These are phyloP conservation scores for Dendrolimus pini DNA, from an alignment of 2,888 invertebrate genomes.

Conservation along the genomic window DNA sequence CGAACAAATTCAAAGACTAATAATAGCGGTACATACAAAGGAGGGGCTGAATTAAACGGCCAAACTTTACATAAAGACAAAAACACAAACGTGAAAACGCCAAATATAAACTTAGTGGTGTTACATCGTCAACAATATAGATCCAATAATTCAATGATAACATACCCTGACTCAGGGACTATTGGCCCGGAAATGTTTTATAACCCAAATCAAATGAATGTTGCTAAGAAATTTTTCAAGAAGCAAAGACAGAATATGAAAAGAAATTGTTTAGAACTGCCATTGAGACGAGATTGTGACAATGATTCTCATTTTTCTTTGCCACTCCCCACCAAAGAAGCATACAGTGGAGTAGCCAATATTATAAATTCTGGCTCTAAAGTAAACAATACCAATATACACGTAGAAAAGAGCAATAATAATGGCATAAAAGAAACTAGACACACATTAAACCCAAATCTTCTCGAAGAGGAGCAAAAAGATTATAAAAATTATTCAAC, in stretches of 20 bases:
- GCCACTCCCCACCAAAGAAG: conserved; percentile 66
- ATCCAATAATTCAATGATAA: conserved; percentile 81
- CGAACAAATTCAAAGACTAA: conserved; percentile 81
- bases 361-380: conserved; percentile 84
- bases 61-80: conserved; percentile 65
- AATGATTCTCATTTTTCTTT: conserved; percentile 66
- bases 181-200: conserved; percentile 88
- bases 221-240: conserved; percentile 94
- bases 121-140: conserved; percentile 84
- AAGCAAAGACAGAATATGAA: conserved; percentile 86
- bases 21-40: conserved; percentile 79
- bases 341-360: conserved; percentile 72
- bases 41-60: conserved; percentile 77
- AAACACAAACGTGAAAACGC: conserved; percentile 67
- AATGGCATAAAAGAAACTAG: conserved; percentile 76
- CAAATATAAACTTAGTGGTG: conserved; percentile 83
- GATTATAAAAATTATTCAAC: conserved; percentile 59
- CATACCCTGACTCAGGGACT: conserved; percentile 73
- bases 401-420: conserved; percentile 77
- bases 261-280: conserved; percentile 83
- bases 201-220: conserved; percentile 95
- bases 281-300: conserved; percentile 77
- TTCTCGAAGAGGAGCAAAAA: conserved; percentile 79
- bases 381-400: conserved; percentile 88
- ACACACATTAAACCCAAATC: conserved; percentile 78